Percentiles rank a stretch among this genome's conserved stretches.
phyloP scores from a whole-genome alignment of 2,797 vertebrate species.

The Loriculus beryllinus region DNA sequence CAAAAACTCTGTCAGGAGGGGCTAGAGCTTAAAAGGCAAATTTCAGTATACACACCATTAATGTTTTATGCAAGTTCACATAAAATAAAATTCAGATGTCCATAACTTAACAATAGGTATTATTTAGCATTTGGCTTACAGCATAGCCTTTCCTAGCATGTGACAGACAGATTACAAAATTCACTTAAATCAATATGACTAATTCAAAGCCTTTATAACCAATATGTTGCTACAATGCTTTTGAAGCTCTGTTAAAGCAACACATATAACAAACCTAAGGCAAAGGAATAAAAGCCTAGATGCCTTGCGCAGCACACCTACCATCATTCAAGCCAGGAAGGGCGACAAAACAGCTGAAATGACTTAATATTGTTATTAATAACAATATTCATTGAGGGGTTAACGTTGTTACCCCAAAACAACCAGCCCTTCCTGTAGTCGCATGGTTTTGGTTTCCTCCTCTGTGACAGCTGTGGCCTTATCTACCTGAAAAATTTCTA shows the following conservation, averaged over 20 bases:
- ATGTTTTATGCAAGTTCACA: accelerated
- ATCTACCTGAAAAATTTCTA: not conserved
- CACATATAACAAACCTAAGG: not conserved
- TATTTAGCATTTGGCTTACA: not conserved
- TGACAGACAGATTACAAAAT: not conserved
- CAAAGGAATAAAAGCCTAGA: not conserved
- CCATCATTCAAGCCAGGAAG: not conserved
- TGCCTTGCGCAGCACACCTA: not conserved
- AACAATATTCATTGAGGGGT: not conserved
- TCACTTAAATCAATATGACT: not conserved
- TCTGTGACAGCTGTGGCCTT: not conserved
- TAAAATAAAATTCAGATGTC: not conserved
- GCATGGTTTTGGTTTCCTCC: not conserved
- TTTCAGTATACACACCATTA: not conserved
- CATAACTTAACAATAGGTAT: not conserved
- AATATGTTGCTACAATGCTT: not conserved
- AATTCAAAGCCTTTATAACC: not conserved
- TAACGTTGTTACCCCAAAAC: not conserved
- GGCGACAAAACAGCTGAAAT: not conserved
- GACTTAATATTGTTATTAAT: not conserved
- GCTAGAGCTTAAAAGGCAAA: not conserved
- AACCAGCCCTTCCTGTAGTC: not conserved
- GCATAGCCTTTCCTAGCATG: not conserved
- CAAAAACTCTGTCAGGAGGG: not conserved
- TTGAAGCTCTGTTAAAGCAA: not conserved